Evolutionary conservation across 23 tunicate genomes (phyloP), one percentile per base, ranked within the genome.

Genomic region (Trididemnum miniatum): DNA sequence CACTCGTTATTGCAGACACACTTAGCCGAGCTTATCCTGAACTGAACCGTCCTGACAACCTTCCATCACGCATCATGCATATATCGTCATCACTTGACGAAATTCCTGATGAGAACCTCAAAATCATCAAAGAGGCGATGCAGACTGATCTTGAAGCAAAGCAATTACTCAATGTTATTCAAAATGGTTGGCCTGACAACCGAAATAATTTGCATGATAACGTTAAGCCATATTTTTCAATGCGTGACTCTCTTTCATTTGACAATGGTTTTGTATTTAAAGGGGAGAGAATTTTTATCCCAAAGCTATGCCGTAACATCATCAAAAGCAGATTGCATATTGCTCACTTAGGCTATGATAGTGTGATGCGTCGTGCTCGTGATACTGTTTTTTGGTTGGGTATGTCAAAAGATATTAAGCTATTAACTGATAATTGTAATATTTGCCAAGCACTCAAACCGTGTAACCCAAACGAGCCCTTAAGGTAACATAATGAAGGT

Each of bases 1-100:
- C 62, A 35, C 64, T 65, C 22, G 74, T 65, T 1, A 80, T 64
- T 64, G 84, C 76, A 12, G 84, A 80, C 59, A 80, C 84, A 5
- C 54, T 64, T 2, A 80, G 52, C 33, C 26, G 54, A 35, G 84
- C 84, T 20, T 80, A 7, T 31, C n/a, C 39, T 67, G 82, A 77
- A 39, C 31, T 73, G 30, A 39, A 38, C 5, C 9, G 38, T 26
- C 3, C 30, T 15, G 30, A 38, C 37, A 25, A 73, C 37, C 75
- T 30, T 37, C 37, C 24, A 2, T 37, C 79, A 5, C 79, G 79
- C 59, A 40, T 73, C 30, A 37, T 73, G 59, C 28, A n/a, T 31
- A 26, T 62, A 31, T 27, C 32, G 37, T 15, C 57, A 38, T 39
- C 79, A 7, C 64, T 38, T 23, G 25, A 54, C 32, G 71, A 78